Evolutionary conservation across 2,888 invertebrate species (phyloP).

Genomic region (Lumbricus terrestris): DNA sequence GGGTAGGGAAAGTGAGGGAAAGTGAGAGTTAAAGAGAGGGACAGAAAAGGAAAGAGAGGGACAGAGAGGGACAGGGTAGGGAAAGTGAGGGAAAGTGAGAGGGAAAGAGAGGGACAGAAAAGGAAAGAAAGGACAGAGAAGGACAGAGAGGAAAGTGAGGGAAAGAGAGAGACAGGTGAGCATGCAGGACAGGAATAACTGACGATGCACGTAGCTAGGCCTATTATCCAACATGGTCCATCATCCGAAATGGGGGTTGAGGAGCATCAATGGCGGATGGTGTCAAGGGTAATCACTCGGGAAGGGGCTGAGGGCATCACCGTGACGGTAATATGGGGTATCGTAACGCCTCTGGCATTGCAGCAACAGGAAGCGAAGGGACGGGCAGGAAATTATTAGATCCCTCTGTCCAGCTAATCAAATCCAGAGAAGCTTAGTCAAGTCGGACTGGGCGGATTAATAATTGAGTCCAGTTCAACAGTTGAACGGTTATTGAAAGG

Average conservation of each 20-base stretch:
- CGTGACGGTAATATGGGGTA: not conserved
- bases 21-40: too few relatives aligned
- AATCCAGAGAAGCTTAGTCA: not conserved
- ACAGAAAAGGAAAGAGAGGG: too few relatives aligned
- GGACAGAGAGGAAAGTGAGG: not conserved
- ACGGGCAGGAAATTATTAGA: too few relatives aligned
- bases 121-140: not conserved
- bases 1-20: too few relatives aligned
- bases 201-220: not conserved
- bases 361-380: not conserved
- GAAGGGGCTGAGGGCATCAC: too few relatives aligned
- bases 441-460: not conserved
- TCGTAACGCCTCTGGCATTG: not conserved
- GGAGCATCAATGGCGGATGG: too few relatives aligned
- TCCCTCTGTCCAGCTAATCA: not conserved
- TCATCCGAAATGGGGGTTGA: not conserved
- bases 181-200: not conserved
- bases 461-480: not conserved
- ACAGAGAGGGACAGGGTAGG: not conserved
- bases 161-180: not conserved
- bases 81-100: too few relatives aligned
- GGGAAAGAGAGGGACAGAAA: too few relatives aligned
- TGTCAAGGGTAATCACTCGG: too few relatives aligned
- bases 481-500: not conserved
- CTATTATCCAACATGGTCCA: not conserved